Base-by-base conservation (phyloP, 2,888 invertebrate genomes). In the Acanthococcus lagerstroemiae region DNA sequence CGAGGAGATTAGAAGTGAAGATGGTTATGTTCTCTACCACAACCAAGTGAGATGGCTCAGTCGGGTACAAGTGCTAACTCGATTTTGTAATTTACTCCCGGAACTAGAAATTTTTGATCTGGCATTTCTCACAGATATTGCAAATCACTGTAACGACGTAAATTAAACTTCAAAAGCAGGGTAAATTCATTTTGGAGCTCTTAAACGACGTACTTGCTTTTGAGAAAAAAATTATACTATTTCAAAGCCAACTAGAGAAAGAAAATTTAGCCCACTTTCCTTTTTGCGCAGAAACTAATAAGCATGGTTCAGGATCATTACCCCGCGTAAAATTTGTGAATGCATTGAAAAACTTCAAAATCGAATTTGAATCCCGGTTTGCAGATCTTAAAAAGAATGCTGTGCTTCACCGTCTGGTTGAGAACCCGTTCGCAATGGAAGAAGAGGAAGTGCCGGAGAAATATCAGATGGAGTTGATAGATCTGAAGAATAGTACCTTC, bases 1-100 rank as follows among this genome's bases (percentile, higher is more conserved):
- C 17, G 55, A 67, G 54, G 46, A 67, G 54, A 60, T 67, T 52
- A 21, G 60, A 24, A 54, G 48, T n/a, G 61, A 67, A 61, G 25
- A 52, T 22, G 52, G 52, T 21, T 25, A 60, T 30, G 60, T 60
- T 50, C 30, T 48, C n/a, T 60, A 48, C 19, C 48, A 46, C 21
- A 37, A 37, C 37, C 37, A 37, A 3, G n/a, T 44, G 22, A 57
- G 56, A 44, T 57, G 60, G 48, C 48, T 60, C 44, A 57, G 57
- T 57, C 44, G 25, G 22, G 45, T 17, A 21, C 44, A 57, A 57
- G 37, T 37, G 12, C 3, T 37, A 3, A 37, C 37, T 37, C 37
- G 37, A 1, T 37, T 37, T 3, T 37, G 37, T 3, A 37, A 37
- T 37, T 3, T 37, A 37, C 37, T 37, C n/a, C 37, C 37, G 3